Base-by-base conservation (phyloP, 2,888 invertebrate genomes). In the Mesorhabditis belari region DNA sequence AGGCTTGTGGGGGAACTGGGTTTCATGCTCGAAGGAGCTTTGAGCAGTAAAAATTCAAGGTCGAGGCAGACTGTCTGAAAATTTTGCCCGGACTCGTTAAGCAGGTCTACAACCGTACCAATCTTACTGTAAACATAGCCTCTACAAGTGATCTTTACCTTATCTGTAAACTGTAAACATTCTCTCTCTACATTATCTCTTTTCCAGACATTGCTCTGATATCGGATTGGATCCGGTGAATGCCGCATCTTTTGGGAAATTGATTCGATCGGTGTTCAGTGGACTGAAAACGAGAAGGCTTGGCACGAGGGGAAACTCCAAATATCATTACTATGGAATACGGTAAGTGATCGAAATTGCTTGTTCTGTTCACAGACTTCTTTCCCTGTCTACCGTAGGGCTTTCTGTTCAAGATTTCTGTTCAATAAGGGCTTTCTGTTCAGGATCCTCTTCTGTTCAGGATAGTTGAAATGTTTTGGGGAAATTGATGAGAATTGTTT, bases 321-420 rank as follows among this genome's bases (percentile, higher is more conserved):
- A 80, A 29, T 98, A 99, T 83, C 98, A 98, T 85, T 98, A 98
- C 84, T 96, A 98, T 85, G 98, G 98, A n/a, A 96, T 98, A 72
- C 87, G 96, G 35, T 58, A 29, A 57, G 49, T 26, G 9, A 6
- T 3, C 53, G 25, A 19, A 26, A 53, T 23, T 53, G 1, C 24
- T 25, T 17, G n/a, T n/a, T n/a, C n/a, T n/a, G n/a, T n/a, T n/a
- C n/a, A n/a, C n/a, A n/a, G n/a, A n/a, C n/a, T n/a, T n/a, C n/a
- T n/a, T n/a, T n/a, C n/a, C n/a, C n/a, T n/a, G n/a, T n/a, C n/a
- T n/a, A n/a, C n/a, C n/a, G n/a, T n/a, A n/a, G n/a, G n/a, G n/a
- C n/a, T n/a, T n/a, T n/a, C n/a, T n/a, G n/a, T n/a, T n/a, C n/a
- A n/a, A n/a, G n/a, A n/a, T n/a, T n/a, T n/a, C n/a, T n/a, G n/a